Conservation (phyloP, 2,888 invertebrate genomes). For the Julus scanicus region DNA sequence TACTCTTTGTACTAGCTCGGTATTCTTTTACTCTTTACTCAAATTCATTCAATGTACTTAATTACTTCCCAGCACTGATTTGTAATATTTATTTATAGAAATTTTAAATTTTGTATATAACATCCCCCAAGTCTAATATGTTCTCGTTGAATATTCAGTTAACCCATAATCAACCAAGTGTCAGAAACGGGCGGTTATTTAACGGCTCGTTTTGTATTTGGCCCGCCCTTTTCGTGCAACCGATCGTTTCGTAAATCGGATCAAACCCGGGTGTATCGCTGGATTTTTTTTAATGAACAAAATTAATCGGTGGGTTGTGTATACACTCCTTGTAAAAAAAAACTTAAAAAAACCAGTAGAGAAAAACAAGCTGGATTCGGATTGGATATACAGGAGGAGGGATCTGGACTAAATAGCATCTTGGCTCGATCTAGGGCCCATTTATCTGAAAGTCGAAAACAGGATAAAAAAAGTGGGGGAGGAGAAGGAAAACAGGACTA, state of each 20-base stretch:
- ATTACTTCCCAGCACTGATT: too few species aligned
- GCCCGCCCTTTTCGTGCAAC: constrained; percentile 2
- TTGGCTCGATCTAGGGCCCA: not conserved
- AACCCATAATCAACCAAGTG: not conserved
- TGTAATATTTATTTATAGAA: too few species aligned
- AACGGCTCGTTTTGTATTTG: constrained; percentile 8
- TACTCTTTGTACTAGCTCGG: too few species aligned
- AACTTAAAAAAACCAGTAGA: not conserved
- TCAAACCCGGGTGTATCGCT: not conserved
- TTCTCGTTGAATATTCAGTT: not conserved
- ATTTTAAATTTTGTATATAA: too few species aligned
- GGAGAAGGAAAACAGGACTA: not conserved
- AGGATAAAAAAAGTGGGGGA: not conserved
- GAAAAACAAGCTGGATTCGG: not conserved
- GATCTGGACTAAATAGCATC: not conserved
- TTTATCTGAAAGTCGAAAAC: constrained; percentile 43
- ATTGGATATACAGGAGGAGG: not conserved
- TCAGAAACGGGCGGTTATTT: constrained; percentile 19
- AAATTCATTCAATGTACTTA: too few species aligned
- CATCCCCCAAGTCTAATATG: too few species aligned
- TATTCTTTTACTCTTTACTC: too few species aligned
- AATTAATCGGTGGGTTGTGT: constrained; percentile 18
- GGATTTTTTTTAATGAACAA: not conserved
- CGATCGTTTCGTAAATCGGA: not conserved
- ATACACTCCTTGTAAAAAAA: constrained; percentile 3